phyloP scores from a whole-genome alignment of 1,140 invertebrate genomes.

The Drosophila arawakana region DNA sequence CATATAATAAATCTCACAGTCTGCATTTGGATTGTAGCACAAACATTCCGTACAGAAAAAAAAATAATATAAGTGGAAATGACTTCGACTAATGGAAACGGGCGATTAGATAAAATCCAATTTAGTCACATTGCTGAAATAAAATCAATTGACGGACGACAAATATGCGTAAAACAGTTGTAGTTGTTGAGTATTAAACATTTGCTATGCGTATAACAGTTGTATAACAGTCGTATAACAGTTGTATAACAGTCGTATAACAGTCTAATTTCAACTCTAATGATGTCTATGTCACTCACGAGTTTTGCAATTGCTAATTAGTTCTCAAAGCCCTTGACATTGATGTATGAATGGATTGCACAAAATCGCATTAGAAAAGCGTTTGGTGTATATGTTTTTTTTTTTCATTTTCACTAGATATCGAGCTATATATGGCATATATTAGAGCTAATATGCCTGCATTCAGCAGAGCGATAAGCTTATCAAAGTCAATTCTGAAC shows the following conservation, averaged over 20 bases:
- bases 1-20: conserved; percentile 21
- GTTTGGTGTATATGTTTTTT: not conserved
- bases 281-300: conserved; percentile 16
- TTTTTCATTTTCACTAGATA: not conserved
- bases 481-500: conserved; percentile 39
- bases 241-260: conserved; percentile 32
- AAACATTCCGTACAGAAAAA: not conserved
- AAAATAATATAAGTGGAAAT: conserved; percentile 10
- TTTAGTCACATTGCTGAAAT: conserved; percentile 13
- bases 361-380: conserved; percentile 1
- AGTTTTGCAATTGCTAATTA: conserved; percentile 62
- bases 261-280: conserved; percentile 7
- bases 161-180: not conserved
- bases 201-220: not conserved
- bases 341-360: conserved; percentile 56
- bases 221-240: conserved; percentile 5
- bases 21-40: not conserved
- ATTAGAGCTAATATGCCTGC: conserved; percentile 10
- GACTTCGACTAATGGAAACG: conserved; percentile 30
- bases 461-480: conserved; percentile 47
- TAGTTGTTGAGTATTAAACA: not conserved
- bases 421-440: not conserved
- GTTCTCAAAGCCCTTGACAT: conserved; percentile 51
- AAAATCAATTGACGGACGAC: not conserved
- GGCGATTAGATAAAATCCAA: conserved; percentile 42